phyloP scores from a whole-genome alignment of 2,113 vertebrate species.

The Capreolus pygargus region DNA sequence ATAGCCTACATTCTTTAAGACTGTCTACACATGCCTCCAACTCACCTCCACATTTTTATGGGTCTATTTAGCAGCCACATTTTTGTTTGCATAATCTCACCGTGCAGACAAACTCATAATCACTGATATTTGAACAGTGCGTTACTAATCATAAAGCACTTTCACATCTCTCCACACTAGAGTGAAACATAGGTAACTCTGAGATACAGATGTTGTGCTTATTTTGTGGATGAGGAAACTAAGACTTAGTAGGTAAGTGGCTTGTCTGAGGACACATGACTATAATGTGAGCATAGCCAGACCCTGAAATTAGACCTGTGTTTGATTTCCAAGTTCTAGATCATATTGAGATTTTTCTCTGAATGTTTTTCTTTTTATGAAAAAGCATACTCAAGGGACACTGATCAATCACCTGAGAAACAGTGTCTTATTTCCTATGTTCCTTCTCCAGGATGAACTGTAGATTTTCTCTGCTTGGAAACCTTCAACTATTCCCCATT shows the following conservation, averaged over 20 bases:
- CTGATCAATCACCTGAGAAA: neutral
- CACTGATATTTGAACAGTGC: neutral
- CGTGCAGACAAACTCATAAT: neutral
- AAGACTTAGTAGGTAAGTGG: neutral
- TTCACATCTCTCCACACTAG: neutral
- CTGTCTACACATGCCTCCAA: neutral
- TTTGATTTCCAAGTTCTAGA: neutral
- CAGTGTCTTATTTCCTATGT: neutral
- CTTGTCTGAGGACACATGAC: neutral
- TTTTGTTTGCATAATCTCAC: neutral
- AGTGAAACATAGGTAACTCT: neutral
- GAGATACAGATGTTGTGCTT: neutral
- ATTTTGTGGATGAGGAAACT: neutral
- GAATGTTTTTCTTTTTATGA: neutral
- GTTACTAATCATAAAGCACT: neutral
- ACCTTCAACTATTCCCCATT: neutral
- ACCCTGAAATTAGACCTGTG: neutral
- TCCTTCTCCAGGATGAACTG: neutral
- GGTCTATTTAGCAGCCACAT: neutral
- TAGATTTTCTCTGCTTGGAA: neutral
- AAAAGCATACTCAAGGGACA: neutral
- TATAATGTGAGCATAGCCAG: neutral
- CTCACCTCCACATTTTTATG: constrained; percentile 2
- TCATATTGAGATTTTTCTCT: neutral
- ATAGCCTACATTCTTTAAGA: neutral